Conservation (phyloP, 2,888 invertebrate genomes). For the Drosophila mimetica region DNA sequence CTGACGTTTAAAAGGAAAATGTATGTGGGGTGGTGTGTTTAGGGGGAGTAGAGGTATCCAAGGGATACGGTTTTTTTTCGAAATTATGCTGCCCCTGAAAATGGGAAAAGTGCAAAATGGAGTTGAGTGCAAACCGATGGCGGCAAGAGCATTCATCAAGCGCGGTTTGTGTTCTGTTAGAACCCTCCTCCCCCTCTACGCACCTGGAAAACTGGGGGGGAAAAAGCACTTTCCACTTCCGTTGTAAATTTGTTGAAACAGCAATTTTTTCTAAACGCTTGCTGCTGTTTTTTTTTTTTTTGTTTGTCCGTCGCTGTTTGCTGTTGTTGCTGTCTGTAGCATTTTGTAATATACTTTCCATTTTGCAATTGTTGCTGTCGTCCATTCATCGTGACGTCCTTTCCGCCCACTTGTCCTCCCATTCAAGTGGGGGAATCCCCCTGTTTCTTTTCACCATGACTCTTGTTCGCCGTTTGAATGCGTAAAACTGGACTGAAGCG, state of each 20-base stretch:
- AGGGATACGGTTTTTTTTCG: too few relatives aligned
- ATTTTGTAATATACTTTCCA: conserved; percentile 75
- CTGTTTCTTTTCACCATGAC: conserved; percentile 1
- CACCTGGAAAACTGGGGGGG: conserved; percentile 36
- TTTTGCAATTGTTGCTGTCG: conserved; percentile 55
- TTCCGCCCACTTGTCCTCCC: conserved; percentile 7
- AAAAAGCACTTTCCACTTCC: conserved; percentile 69
- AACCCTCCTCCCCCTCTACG: conserved; percentile 30
- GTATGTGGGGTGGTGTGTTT: conserved; percentile 12
- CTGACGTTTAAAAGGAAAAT: conserved; percentile 40
- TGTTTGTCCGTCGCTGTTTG: conserved; percentile 55
- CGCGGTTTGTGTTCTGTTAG: conserved; percentile 49
- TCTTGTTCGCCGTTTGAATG: conserved; percentile 53
- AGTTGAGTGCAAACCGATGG: conserved; percentile 78
- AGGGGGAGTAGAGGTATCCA: too few relatives aligned
- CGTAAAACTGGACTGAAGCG: conserved; percentile 59
- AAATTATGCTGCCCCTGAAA: conserved; percentile 71
- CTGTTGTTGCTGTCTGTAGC: conserved; percentile 55
- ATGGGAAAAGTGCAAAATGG: conserved; percentile 73
- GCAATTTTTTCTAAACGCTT: conserved; percentile 65
- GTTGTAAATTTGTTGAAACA: conserved; percentile 80
- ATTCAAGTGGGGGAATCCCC: conserved; percentile 40
- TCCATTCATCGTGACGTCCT: conserved; percentile 60
- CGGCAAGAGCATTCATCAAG: conserved; percentile 68
- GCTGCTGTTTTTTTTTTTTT: background rate